Base-by-base conservation (phyloP, 1,140 invertebrate species). In the Bactericera cockerelli region DNA sequence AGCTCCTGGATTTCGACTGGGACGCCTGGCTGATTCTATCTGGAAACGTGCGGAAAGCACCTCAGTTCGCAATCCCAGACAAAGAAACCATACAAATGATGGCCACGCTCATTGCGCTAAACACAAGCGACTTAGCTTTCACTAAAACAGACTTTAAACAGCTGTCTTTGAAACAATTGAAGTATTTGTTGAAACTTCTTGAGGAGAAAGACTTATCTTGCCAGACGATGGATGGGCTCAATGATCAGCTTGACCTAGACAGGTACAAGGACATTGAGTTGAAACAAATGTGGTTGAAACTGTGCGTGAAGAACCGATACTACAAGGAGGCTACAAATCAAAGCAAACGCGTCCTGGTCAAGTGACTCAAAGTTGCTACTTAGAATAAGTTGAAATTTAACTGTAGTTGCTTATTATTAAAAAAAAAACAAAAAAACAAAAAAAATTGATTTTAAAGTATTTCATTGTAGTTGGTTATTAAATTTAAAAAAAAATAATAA, bases 281-380 rank as follows among this genome's bases (percentile, higher is more conserved):
- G 6, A 6, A 49, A n/a, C 42, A 49, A 8, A 4, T 49, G n/a
- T 49, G 42, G 42, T n/a, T 49, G 4, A 49, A 49, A 49, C 22
- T 49, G 3, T 49, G 42, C 19, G 42, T 49, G n/a, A 49, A 49
- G 22, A 49, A 49, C n/a, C n/a, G 22, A 49, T 49, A 49, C n/a
- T 49, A 49, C 19, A 16, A 6, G 3, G 42, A 49, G n/a, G 22
- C 3, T 6, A 49, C 42, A 31, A 31, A 31, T n/a, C n/a, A n/a
- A n/a, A n/a, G n/a, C n/a, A n/a, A n/a, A n/a, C n/a, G n/a, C n/a
- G n/a, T n/a, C n/a, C n/a, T n/a, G n/a, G n/a, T n/a, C n/a, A n/a
- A n/a, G n/a, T n/a, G n/a, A n/a, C n/a, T n/a, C n/a, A n/a, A n/a
- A n/a, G n/a, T n/a, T n/a, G n/a, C n/a, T n/a, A n/a, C n/a, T n/a